These are phyloP conservation scores for Urocyon cinereoargenteus DNA, from an alignment of 2,797 vertebrate species.

Conservation along the genomic window DNA sequence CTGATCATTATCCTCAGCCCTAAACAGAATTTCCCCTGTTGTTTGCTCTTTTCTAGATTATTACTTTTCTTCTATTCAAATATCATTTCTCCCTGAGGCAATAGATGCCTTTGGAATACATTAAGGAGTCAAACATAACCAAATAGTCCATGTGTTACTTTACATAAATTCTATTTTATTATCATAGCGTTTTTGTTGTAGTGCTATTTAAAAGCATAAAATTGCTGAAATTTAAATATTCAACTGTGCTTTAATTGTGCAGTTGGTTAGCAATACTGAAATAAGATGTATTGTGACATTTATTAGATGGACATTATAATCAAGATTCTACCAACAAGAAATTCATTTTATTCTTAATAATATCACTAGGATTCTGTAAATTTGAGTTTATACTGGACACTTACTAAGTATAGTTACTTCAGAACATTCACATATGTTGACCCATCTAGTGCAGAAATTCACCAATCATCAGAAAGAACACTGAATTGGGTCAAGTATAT, in stretches of 20 bases:
- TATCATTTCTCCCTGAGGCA: conserved; percentile 57
- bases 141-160: neutral
- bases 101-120: conserved; percentile 60
- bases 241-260: neutral
- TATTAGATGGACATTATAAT: neutral
- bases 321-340: conserved; percentile 50
- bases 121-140: conserved; percentile 65
- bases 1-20: conserved; percentile 45
- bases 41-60: conserved; percentile 59
- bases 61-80: conserved; percentile 56
- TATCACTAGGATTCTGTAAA: neutral
- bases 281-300: neutral
- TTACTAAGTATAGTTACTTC: neutral
- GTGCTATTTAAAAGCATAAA: neutral
- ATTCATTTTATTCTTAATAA: neutral
- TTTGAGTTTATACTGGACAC: neutral
- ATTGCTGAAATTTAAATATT: conserved; percentile 2
- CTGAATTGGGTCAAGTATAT: neutral
- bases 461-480: neutral
- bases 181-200: conserved; percentile 17
- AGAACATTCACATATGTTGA: neutral
- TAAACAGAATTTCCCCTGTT: conserved; percentile 52
- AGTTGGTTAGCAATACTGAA: neutral
- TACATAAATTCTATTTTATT: conserved; percentile 63
- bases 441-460: neutral